Evolutionary conservation across 2,888 invertebrate species (phyloP).

Genomic region (Himalopsyche japonica): DNA sequence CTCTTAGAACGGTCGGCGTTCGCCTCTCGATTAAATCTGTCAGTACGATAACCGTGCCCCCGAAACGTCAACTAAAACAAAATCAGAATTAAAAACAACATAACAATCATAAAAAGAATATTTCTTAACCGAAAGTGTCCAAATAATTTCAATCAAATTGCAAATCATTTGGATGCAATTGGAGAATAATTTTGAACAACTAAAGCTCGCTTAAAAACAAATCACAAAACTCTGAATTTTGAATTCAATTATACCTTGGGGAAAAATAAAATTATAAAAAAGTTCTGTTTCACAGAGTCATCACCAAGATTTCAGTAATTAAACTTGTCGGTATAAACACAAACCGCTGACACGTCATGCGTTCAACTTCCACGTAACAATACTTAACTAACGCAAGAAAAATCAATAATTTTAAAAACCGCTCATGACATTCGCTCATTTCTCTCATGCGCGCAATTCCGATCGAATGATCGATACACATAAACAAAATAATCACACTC

Average conservation of each 20-base stretch:
- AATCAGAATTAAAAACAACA: slow-evolving; percentile 35
- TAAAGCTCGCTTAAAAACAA: slow-evolving; percentile 44
- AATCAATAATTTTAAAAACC: slow-evolving; percentile 2
- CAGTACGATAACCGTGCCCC: slow-evolving; percentile 35
- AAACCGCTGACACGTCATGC: slow-evolving; percentile 21
- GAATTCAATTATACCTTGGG: slow-evolving; percentile 51
- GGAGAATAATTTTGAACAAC: slow-evolving; percentile 34
- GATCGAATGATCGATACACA: not conserved
- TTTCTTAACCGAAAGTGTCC: slow-evolving; percentile 31
- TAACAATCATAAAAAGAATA: slow-evolving; percentile 38
- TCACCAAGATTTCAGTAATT: slow-evolving; percentile 30
- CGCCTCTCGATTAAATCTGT: not conserved
- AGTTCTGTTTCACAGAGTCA: slow-evolving; percentile 39
- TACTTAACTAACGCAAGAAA: slow-evolving; percentile 28
- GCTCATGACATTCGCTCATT: slow-evolving; percentile 19
- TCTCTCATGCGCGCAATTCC: not conserved
- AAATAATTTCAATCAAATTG: slow-evolving; percentile 41
- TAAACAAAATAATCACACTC: not conserved
- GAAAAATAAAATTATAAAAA: slow-evolving; percentile 53
- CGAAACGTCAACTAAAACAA: slow-evolving; percentile 27
- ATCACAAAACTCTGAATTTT: slow-evolving; percentile 61
- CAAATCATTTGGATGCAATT: slow-evolving; percentile 32
- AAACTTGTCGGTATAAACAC: slow-evolving; percentile 28
- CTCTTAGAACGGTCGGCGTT: slow-evolving; percentile 27
- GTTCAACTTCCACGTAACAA: slow-evolving; percentile 16